Conservation (phyloP, 2,797 vertebrate genomes). For the Dicrostonyx torquatus region DNA sequence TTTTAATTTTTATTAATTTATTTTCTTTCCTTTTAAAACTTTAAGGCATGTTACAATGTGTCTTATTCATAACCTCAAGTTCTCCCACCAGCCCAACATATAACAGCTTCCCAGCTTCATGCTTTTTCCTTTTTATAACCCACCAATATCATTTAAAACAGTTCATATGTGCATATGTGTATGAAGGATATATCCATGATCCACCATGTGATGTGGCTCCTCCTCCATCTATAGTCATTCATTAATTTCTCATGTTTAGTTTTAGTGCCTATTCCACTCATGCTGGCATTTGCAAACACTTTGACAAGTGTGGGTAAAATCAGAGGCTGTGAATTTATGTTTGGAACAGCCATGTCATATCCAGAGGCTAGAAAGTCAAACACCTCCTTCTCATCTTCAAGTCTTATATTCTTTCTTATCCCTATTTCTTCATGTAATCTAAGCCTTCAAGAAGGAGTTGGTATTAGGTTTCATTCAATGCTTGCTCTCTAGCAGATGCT, state of each 20-base stretch:
- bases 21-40: not conserved
- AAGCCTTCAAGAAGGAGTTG: not conserved
- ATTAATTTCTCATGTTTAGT: not conserved
- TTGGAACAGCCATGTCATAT: too few relatives aligned
- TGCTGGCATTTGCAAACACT: not conserved
- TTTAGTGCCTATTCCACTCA: not conserved
- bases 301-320: not conserved
- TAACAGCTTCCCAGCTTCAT: not conserved
- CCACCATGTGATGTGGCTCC: not conserved
- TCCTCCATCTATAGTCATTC: not conserved
- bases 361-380: not conserved
- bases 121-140: not conserved
- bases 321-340: not conserved
- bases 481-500: not conserved
- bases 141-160: not conserved
- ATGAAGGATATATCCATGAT: too few relatives aligned
- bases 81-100: not conserved
- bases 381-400: not conserved
- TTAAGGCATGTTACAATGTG: not conserved
- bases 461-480: not conserved
- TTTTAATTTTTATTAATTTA: not conserved
- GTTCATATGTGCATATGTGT: not conserved
- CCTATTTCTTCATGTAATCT: too few relatives aligned
- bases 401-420: not conserved
- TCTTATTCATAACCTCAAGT: not conserved